Base-by-base conservation (phyloP, 1,140 invertebrate species). In the Hormaphis cornu region DNA sequence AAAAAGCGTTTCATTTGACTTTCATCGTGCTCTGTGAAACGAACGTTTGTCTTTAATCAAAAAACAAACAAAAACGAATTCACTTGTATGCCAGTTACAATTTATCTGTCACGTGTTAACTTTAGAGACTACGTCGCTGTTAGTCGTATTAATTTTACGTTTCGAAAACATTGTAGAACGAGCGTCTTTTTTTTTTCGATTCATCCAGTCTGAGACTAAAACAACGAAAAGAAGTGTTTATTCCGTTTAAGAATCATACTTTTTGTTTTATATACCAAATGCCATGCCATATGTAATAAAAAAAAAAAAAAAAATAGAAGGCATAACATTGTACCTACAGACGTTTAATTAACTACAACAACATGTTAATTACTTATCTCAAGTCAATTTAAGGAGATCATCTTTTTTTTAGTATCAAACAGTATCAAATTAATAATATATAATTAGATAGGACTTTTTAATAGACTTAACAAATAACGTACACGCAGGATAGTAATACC, bases 1-100 rank as follows among this genome's bases (percentile, higher is more conserved):
- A 44, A 44, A 44, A 44, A 44, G 12, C 18, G 16, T 0, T 26
- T 40, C 42, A 35, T 20, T 54, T 20, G 12, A 54, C 10, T 20
- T 2, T 33, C 9, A 14, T 35, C 20, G 4, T 35, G 16, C 8
- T 9, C 16, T 22, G 3, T 18, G 12, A 40, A 40, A 40, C 37
- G 37, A 37, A 26, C n/a, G 24, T 26, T 28, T 44, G 3, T 44
- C n/a, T 30, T 44, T 44, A 30, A 42, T 59, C 20, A 28, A 42
- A 44, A 61, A 61, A 44, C 28, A 44, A 42, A 40, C 20, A 28
- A 42, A 44, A 61, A 61, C 26, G 26, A 44, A 44, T 61, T 28
- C 28, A 30, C 35, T 40, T n/a, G 3, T 40, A 18, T 35, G 6
- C 28, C 54, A 24, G 35, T 16, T 40, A 56, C 4, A 22, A 35